Evolutionary conservation across 2,797 vertebrate genomes (phyloP).

Genomic region (Rhynchonycteris naso): DNA sequence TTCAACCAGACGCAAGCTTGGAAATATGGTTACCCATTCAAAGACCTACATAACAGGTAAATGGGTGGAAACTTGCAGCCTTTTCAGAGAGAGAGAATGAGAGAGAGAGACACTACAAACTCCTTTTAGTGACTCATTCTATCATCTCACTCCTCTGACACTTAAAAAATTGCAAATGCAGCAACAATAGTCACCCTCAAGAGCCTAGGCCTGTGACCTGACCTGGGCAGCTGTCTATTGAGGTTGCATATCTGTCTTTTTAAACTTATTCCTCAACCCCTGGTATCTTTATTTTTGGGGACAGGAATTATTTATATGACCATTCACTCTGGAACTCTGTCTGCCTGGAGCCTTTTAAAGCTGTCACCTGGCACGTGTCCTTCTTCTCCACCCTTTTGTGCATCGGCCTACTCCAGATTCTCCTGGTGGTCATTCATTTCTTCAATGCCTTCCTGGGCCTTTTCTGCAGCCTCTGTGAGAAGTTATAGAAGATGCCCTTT

Average conservation of each 20-base stretch:
- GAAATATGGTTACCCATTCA: constrained; percentile 86
- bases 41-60: constrained; percentile 77
- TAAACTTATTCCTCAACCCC: background rate
- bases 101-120: background rate
- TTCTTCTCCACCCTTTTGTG: constrained; percentile 90
- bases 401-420: constrained; percentile 87
- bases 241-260: background rate
- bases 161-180: constrained; percentile 31
- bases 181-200: background rate
- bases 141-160: background rate
- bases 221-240: background rate
- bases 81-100: background rate
- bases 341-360: constrained; percentile 88
- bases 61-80: background rate
- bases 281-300: background rate
- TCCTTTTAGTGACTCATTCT: background rate
- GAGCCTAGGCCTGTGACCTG: background rate
- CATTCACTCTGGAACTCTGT: constrained; percentile 74
- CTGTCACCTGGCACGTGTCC: constrained; percentile 91
- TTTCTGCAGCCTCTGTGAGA: constrained; percentile 92
- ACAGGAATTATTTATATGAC: constrained; percentile 81
- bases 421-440: constrained; percentile 91
- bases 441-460: constrained; percentile 92
- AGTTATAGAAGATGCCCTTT: constrained; percentile 74
- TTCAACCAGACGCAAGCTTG: constrained; percentile 15